Conservation (phyloP, 2,888 invertebrate species). For the Dyspetes luteomarginatus region DNA sequence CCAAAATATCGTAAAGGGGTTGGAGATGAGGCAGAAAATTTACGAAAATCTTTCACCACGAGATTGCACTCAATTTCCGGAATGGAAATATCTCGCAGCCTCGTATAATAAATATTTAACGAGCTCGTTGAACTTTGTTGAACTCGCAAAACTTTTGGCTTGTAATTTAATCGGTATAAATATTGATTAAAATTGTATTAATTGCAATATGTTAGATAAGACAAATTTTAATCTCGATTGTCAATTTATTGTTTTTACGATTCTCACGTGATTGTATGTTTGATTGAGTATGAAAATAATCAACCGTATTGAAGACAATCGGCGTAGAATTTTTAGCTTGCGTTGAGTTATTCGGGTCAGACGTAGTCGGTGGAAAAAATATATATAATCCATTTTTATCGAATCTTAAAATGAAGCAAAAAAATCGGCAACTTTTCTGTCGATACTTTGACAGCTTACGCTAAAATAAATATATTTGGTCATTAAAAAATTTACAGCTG, state of each 20-base stretch:
- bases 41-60: constrained; percentile 1
- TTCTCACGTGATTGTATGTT: too few species aligned
- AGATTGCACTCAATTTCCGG: constrained; percentile 27
- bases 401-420: too few species aligned
- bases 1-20: neutral
- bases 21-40: neutral
- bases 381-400: too few species aligned
- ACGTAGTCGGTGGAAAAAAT: too few species aligned
- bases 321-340: too few species aligned
- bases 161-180: constrained; percentile 22
- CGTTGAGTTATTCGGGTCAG: too few species aligned
- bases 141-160: constrained; percentile 11
- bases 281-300: too few species aligned
- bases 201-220: constrained; percentile 18
- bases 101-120: constrained; percentile 36
- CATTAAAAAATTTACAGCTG: too few species aligned
- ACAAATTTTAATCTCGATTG: constrained; percentile 6
- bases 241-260: neutral
- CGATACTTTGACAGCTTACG: too few species aligned
- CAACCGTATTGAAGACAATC: too few species aligned
- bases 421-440: too few species aligned
- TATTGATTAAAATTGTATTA: constrained; percentile 34
- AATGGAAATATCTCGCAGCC: constrained; percentile 25
- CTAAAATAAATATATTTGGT: neutral
- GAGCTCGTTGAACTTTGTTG: constrained; percentile 28